Base-by-base conservation (phyloP, 2,797 vertebrate genomes). In the Lutjanus argentimaculatus region DNA sequence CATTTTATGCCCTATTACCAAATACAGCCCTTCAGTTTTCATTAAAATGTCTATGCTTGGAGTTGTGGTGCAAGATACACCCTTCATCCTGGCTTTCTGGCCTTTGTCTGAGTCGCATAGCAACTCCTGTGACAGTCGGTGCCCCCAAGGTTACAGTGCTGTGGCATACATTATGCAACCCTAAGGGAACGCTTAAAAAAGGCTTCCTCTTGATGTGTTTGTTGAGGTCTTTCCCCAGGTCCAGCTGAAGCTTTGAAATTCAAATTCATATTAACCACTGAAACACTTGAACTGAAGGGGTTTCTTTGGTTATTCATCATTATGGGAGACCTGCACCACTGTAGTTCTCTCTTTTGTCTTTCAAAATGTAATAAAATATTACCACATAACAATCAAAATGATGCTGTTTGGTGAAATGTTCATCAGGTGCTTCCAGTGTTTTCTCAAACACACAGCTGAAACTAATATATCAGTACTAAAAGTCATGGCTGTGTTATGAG, bases 161-260 rank as follows among this genome's bases (percentile, higher is more conserved):
- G 15, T 84, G 42, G 19, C 74, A 79, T 48, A 61, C 21, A 65
- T 79, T 73, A 85, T 64, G 40, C 36, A 91, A 71, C 63, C 58
- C 46, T 14, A 57, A 68, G 48, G 64, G 36, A 74, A 45, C 16
- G 45, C 6, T 22, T 10, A 22, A n/a, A 42, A 40, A 63, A 30
- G 36, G 16, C 43, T 63, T 67, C 10, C 51, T 63, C 25, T 77
- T 67, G 25, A 79, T 75, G 45, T 77, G 16, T 68, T 74, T 48
- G 14, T 65, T 72, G 22, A 66, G 72, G 67, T 69, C 56, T 82
- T 79, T 76, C 42, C 61, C 45, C 63, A 61, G 36, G 62, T 86
- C 45, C 36, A 59, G 53, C 40, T n/a, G 14, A 79, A 73, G 74
- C 77, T 87, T 88, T 86, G 80, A 85, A 74, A 90, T 86, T 85